Evolutionary conservation across 2,888 invertebrate genomes (phyloP), one percentile per base, ranked within the genome.

Genomic region (Chorisops tibialis): DNA sequence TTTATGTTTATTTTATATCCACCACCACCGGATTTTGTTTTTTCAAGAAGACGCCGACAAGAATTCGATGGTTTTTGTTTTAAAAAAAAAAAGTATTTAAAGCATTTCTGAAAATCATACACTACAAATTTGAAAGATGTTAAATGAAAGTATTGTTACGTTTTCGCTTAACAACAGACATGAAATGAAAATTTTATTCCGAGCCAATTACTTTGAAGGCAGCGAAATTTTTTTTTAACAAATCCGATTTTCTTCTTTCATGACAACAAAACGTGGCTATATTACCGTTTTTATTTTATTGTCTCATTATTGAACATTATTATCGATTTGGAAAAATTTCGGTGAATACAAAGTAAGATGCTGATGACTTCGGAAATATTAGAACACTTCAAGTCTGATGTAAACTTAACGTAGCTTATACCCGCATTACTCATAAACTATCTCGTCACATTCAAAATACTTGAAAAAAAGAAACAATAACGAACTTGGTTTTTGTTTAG

Each of bases 271-370:
- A 3, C 18, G 24, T 16, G 22, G 22, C 16, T 9, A 39, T 22
- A 16, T 14, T 35, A 30, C 30, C 30, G 30, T 30, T 30, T 30
- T 30, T 30, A 9, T 30, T 30, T 56, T 56, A 56, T 56, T 43
- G 56, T 56, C 45, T 56, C 56, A 24, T 41, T 43, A 43, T n/a
- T n/a, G n/a, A n/a, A n/a, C n/a, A n/a, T n/a, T n/a, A n/a, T n/a
- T n/a, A n/a, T n/a, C n/a, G 4, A 48, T 54, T 9, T 39, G 18
- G 12, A 45, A 59, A 59, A 59, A 48, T 39, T 59, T 59, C 59
- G 59, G 50, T 59, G 50, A 14, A 49, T n/a, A 38, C 24, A 30
- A 59, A 59, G 30, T 50, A 59, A 59, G 59, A 59, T 59, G 59
- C 59, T 59, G 59, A 7, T 50, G 59, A 48, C 59, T 48, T 6